Evolutionary conservation across 2,113 vertebrate species (phyloP).

Genomic region (Struthidea cinerea): DNA sequence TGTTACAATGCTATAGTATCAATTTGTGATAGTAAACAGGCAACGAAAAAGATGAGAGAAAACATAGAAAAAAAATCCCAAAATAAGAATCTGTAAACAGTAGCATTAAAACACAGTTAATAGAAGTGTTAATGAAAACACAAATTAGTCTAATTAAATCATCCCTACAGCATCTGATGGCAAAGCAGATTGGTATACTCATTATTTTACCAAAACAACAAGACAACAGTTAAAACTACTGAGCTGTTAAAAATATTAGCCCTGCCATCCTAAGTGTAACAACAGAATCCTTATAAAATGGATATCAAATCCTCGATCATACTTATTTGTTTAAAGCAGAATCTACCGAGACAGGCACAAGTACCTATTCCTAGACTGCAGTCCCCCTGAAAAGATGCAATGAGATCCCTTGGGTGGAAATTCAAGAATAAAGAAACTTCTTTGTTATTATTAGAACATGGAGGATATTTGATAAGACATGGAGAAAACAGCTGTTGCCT

Average conservation of each 20-base stretch:
- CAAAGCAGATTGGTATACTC: not conserved
- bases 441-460: slow-evolving; percentile 40
- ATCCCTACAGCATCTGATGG: not conserved
- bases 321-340: not conserved
- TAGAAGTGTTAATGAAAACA: not conserved
- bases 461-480: slow-evolving; percentile 40
- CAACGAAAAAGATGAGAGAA: not conserved
- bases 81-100: not conserved
- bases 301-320: not conserved
- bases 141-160: not conserved
- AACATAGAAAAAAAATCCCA: not conserved
- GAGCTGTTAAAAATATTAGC: not conserved
- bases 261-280: not conserved
- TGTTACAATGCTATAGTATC: not conserved
- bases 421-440: slow-evolving; percentile 3
- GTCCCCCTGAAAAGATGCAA: not conserved
- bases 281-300: not conserved
- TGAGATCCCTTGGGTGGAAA: not conserved
- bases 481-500: slow-evolving; percentile 44
- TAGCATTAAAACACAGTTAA: not conserved
- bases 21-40: not conserved
- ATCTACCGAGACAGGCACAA: not conserved
- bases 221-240: not conserved
- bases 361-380: slow-evolving; percentile 31
- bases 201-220: not conserved